phyloP scores from a whole-genome alignment of 2,888 invertebrate genomes.

The Diarsia brunnea region DNA sequence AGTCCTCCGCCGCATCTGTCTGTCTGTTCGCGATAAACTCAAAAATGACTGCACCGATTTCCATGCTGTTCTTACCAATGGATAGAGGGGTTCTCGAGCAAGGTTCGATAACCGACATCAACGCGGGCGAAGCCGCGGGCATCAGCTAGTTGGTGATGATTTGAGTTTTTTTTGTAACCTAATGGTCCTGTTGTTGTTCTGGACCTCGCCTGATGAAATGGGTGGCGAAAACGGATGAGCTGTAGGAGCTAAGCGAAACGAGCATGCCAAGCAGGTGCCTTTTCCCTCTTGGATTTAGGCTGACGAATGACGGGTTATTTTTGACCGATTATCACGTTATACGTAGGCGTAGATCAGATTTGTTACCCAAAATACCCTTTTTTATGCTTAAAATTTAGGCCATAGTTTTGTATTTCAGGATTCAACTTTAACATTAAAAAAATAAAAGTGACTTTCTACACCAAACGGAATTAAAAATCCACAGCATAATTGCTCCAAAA shows the following conservation, averaged over 20 bases:
- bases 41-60: too few relatives aligned
- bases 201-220: neutral
- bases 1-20: too few relatives aligned
- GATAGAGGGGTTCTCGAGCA: too few relatives aligned
- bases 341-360: slow-evolving; percentile 4
- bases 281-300: neutral
- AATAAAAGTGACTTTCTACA: neutral
- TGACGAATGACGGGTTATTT: neutral
- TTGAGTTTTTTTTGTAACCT: too few relatives aligned
- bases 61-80: too few relatives aligned
- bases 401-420: too few relatives aligned
- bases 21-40: too few relatives aligned
- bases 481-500: slow-evolving; percentile 45
- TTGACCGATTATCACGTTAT: neutral
- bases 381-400: neutral
- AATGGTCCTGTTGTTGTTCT: neutral
- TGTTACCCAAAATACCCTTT: neutral
- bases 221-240: too few relatives aligned
- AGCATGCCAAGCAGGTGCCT: neutral
- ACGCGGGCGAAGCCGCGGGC: too few relatives aligned
- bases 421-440: neutral
- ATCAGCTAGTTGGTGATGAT: too few relatives aligned
- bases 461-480: slow-evolving; percentile 27
- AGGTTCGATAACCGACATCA: too few relatives aligned
- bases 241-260: too few relatives aligned